Base-by-base conservation (phyloP, 2,113 vertebrate genomes). In the Eubucco bourcierii region DNA sequence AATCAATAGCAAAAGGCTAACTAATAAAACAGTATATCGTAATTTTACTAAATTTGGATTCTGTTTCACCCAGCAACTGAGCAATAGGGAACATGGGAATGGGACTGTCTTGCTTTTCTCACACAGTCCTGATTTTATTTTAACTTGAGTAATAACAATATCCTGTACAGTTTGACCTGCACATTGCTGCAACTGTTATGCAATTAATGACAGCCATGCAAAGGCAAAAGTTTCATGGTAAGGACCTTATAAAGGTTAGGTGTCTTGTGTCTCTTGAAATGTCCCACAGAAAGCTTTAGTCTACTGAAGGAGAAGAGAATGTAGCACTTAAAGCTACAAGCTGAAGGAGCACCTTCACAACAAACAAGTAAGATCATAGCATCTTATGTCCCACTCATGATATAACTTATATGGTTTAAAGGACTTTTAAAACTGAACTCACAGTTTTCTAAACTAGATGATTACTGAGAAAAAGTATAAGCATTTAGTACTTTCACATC, bases 31-130 rank as follows among this genome's bases (percentile, higher is more conserved):
- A 66, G 12, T n/a, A 70, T 82, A 73, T 34, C 65, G 3, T 59
- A 87, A 92, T 15, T n/a, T n/a, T 83, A 60, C 94, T 93, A 95
- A 77, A 94, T 95, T 94, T 95, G 95, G 94, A 87, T 80, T 90
- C 71, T 50, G 21, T 72, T 87, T 80, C n/a, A 61, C 17, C 16
- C 68, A 83, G 72, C 66, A 87, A 77, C 65, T 65, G 55, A 93
- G 78, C 33, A 92, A 64, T 52, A 76, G 72, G 21, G 46, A 87
- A 84, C 92, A 93, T 91, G 91, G 94, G 92, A 95, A 86, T 88
- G 46, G 66, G 59, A 79, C 63, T 76, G 23, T 64, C 56, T 46
- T 84, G 55, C 56, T 70, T 92, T 96, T 95, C 95, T 95, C 95
- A 96, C 90, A 46, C 80, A 87, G 68, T 71, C 39, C 20, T 61